Evolutionary conservation across 2,113 vertebrate species (phyloP), one percentile per base, ranked within the genome.

Genomic region (Megaleporinus macrocephalus): DNA sequence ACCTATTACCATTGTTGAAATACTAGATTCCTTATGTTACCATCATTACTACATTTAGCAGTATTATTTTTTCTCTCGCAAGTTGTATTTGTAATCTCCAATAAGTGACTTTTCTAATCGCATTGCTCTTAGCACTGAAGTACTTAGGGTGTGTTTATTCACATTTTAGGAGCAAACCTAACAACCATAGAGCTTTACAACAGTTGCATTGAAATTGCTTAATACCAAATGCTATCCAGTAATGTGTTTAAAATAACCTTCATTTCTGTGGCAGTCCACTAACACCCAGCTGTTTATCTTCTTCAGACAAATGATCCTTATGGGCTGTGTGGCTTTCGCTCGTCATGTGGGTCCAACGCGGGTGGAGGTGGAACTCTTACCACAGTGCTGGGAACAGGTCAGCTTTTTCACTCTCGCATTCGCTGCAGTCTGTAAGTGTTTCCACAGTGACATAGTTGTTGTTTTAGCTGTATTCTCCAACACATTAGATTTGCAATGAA

Each of bases 371-470:
- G 98, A 99, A 84, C 96, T 99, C 70, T 91, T 99, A 86, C 98
- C 98, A 1, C 98, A 99, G 80, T 99, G 98, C 89, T 99, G 98
- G 98, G 98, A 99, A 89, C 98, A 99, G 96, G 98, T 99, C 90
- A 91, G 65, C 51, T 53, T 18, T 65, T 66, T 65, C 24, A 30
- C 53, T 13, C 79, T 24, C 24, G 41, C 44, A 10, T 26, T 24
- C 74, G 30, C 30, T 49, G 22, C 4, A 10, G 57, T 61, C 1
- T 61, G 57, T 61, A 13, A 61, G 57, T 26, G 57, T 5, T 61
- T 61, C 9, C 57, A 26, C 10, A 13, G 24, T 61, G 57, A 26
- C 22, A 55, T 22, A 55, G 20, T 22, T 55, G 57, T 61, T 26
- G 22, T 26, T 61, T 61, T 61, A 61, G 12, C 57, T 26, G 5